Percentiles rank a stretch among this genome's conserved stretches.
Evolutionary conservation across 2,113 vertebrate species (phyloP).

Genomic region (Callopanchax toddi): DNA sequence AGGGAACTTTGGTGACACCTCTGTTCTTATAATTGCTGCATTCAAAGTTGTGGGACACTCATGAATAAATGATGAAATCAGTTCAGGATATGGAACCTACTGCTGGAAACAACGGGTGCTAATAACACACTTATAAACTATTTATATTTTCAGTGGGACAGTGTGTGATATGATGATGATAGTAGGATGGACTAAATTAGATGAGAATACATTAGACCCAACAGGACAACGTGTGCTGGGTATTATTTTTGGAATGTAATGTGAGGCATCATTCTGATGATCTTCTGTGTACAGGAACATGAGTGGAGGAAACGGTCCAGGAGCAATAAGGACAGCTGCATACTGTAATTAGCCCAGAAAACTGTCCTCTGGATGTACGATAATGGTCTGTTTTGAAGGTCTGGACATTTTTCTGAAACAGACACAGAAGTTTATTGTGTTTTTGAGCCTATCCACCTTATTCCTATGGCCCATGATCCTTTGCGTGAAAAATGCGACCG

Average conservation of each 20-base stretch:
- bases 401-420: neutral
- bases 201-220: slow-evolving; percentile 27
- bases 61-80: slow-evolving; percentile 59
- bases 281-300: slow-evolving; percentile 5
- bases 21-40: slow-evolving; percentile 51
- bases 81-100: slow-evolving; percentile 47
- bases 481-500: too few relatives aligned
- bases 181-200: slow-evolving; percentile 52
- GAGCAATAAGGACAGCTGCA: slow-evolving; percentile 32
- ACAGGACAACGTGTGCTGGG: slow-evolving; percentile 36
- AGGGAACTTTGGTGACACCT: slow-evolving; percentile 31
- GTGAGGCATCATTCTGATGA: slow-evolving; percentile 17
- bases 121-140: slow-evolving; percentile 64
- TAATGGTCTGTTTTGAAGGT: slow-evolving; percentile 10
- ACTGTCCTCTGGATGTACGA: slow-evolving; percentile 10
- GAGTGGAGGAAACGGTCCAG: neutral
- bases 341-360: slow-evolving; percentile 25
- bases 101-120: slow-evolving; percentile 42
- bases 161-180: slow-evolving; percentile 35
- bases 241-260: slow-evolving; percentile 33
- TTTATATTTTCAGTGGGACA: slow-evolving; percentile 60
- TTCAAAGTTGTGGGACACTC: slow-evolving; percentile 42
- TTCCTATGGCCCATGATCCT: too few relatives aligned
- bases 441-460: slow-evolving; percentile 6
- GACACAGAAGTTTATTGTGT: neutral